Evolutionary conservation across 2,797 vertebrate genomes (phyloP).

Genomic region (Microchirus variegatus): DNA sequence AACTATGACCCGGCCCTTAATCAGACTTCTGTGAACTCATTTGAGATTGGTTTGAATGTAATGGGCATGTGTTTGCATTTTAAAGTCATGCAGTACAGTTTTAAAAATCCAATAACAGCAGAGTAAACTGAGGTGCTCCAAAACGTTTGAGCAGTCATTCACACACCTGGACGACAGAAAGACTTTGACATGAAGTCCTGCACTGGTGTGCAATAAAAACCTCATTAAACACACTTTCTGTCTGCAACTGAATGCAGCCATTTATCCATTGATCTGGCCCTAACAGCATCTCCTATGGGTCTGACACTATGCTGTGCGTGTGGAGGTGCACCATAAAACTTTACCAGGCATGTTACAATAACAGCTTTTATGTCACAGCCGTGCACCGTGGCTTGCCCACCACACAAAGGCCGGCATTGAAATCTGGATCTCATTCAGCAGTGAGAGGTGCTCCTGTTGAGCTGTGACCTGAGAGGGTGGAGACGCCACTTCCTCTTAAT

Average conservation of each 20-base stretch:
- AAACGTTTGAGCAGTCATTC: background rate
- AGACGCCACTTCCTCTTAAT: slow-evolving; percentile 67
- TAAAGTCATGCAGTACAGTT: too few relatives aligned
- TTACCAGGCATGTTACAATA: slow-evolving; percentile 70
- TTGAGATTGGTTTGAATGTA: too few relatives aligned
- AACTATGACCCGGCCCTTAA: too few relatives aligned
- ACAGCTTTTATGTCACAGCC: slow-evolving; percentile 67
- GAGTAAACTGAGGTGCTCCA: too few relatives aligned
- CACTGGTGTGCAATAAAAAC: slow-evolving; percentile 38
- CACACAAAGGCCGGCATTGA: slow-evolving; percentile 72
- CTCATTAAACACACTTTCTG: slow-evolving; percentile 24
- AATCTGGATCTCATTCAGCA: slow-evolving; percentile 68
- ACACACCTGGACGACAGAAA: slow-evolving; percentile 25
- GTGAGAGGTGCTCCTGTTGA: slow-evolving; percentile 60
- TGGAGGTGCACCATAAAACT: slow-evolving; percentile 65
- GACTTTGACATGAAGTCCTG: slow-evolving; percentile 19
- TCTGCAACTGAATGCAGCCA: slow-evolving; percentile 57
- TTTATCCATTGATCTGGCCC: slow-evolving; percentile 64
- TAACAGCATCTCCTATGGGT: slow-evolving; percentile 32
- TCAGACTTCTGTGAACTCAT: too few relatives aligned
- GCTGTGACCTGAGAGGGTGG: slow-evolving; percentile 70
- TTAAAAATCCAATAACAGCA: too few relatives aligned
- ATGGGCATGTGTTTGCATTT: too few relatives aligned
- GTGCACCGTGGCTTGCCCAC: slow-evolving; percentile 37
- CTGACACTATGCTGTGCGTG: slow-evolving; percentile 47